phyloP scores from a whole-genome alignment of 2,797 vertebrate genomes.

The Anomalospiza imberbis region DNA sequence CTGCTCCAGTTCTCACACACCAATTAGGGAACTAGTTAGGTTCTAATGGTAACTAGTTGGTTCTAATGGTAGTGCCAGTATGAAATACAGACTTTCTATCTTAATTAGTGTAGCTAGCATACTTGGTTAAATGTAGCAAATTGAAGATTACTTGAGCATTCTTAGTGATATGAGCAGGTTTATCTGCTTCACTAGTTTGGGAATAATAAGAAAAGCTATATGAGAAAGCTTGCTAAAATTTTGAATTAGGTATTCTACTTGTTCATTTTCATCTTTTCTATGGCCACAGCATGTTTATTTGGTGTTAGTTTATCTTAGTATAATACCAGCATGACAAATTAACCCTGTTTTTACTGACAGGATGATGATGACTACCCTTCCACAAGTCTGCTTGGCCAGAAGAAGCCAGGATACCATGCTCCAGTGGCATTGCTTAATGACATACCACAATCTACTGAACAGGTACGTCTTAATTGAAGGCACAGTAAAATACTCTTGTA shows the following conservation, averaged over 20 bases:
- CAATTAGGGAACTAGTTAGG: background rate
- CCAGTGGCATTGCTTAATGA: constrained; percentile 97
- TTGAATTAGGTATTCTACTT: background rate
- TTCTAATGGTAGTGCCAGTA: background rate
- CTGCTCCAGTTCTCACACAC: background rate
- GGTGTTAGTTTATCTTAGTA: background rate
- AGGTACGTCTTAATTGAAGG: constrained; percentile 68
- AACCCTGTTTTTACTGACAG: constrained; percentile 56
- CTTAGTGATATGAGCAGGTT: background rate
- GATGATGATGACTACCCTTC: constrained; percentile 94
- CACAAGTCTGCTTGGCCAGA: constrained; percentile 92
- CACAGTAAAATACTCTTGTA: background rate
- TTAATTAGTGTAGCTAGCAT: background rate
- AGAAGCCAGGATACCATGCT: constrained; percentile 97
- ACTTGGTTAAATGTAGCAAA: background rate
- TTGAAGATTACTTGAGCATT: background rate
- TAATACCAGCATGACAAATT: background rate
- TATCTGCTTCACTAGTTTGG: background rate
- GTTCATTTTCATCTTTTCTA: background rate
- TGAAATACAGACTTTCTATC: background rate
- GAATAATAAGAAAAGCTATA: background rate
- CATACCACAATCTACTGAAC: constrained; percentile 96
- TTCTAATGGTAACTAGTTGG: background rate
- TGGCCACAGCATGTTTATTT: background rate
- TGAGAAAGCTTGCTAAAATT: background rate